Base-by-base conservation (phyloP, 1,140 invertebrate species). In the Andricus grossulariae region DNA sequence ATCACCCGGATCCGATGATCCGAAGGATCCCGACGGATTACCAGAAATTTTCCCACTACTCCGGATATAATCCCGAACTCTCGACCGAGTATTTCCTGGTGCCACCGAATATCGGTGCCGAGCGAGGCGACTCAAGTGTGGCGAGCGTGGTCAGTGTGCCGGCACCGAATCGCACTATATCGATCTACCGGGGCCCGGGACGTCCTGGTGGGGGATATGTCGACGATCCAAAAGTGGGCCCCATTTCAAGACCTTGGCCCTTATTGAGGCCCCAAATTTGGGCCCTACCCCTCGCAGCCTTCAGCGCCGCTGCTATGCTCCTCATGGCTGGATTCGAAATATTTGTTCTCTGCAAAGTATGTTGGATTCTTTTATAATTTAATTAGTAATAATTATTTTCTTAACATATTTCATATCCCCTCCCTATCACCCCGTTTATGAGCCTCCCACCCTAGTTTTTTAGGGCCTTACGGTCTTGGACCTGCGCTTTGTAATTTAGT, bases 291-390 rank as follows among this genome's bases (percentile, higher is more conserved):
- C 93, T 98, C 19, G 92, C 97, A 16, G 94, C 95, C 5, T 92
- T 97, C 52, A 94, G 96, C 60, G 94, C 95, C 13, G 92, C 96
- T 21, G 95, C 95, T 70, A 96, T 98, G 93, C 88, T 96, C 0
- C 93, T 96, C 79, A 97, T 98, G 88, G 93, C 94, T 16, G 93
- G 94, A 19, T 98, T 98, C 85, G 97, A 98, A 91, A 94, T 96
- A 74, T 98, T 97, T 86, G 96, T 98, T n/a, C 91, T 98, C 75
- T 96, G 96, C 89, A 97, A 97, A 89, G 90, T 91, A 60, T 5
- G 77, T 78, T 57, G 15, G 5, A 57, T 60, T 74, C 15, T 51
- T n/a, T 18, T 66, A 8, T 66, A 16, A 39, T 66, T 66, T n/a
- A 16, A 7, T 45, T 45, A 0, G 10, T 15, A 66, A 45, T 39